phyloP scores from a whole-genome alignment of 2,888 invertebrate species.

The Sarcophaga caerulescens region DNA sequence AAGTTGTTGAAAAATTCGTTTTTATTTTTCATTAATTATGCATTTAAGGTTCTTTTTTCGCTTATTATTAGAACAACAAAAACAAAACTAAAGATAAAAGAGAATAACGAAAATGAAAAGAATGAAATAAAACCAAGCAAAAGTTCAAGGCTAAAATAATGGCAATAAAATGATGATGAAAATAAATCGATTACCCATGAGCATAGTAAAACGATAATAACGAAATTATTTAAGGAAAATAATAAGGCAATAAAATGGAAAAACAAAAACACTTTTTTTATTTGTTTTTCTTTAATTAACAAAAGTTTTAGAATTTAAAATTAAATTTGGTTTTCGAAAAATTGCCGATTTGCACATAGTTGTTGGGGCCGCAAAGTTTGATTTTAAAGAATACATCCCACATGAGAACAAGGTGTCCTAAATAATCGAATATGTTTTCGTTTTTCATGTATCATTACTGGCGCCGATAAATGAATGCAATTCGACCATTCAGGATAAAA shows the following conservation, averaged over 20 bases:
- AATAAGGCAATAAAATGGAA: not conserved
- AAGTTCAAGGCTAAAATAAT: slow-evolving; percentile 42
- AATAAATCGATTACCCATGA: slow-evolving; percentile 29
- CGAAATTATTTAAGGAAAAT: not conserved
- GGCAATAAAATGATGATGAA: not conserved
- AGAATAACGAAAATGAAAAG: not conserved
- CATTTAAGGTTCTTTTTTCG: not conserved
- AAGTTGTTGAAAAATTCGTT: not conserved
- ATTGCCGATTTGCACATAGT: too few relatives aligned
- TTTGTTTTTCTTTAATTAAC: too few relatives aligned
- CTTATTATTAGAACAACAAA: not conserved
- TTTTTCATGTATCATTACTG: too few relatives aligned
- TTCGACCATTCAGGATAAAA: too few relatives aligned
- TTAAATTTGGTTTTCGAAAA: too few relatives aligned
- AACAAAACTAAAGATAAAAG: not conserved
- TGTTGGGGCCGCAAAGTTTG: too few relatives aligned
- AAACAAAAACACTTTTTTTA: not conserved
- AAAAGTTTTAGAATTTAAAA: too few relatives aligned
- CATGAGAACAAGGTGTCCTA: not conserved
- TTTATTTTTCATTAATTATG: slow-evolving; percentile 36
- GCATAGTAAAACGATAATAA: not conserved
- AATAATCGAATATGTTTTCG: not conserved
- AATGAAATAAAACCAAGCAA: not conserved
- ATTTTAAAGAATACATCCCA: too few relatives aligned
- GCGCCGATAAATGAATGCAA: too few relatives aligned